Evolutionary conservation across 2,797 vertebrate species (phyloP).

Genomic region (Ispidina lecontei): DNA sequence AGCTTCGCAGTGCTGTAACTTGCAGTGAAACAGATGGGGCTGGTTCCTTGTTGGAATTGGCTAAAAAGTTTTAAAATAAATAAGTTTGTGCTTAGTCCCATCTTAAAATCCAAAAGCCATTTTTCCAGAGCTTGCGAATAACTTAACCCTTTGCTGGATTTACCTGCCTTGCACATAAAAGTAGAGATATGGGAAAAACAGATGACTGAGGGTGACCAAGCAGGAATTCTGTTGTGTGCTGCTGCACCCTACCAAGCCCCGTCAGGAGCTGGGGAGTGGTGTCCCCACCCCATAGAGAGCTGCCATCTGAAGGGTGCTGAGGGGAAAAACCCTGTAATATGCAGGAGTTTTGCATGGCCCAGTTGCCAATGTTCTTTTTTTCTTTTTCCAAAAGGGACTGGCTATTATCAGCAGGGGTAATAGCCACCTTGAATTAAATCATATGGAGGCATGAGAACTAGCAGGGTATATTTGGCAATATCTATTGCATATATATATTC

Average conservation of each 20-base stretch:
- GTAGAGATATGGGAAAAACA: background rate
- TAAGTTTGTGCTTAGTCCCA: background rate
- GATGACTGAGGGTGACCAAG: background rate
- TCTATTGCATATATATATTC: constrained; percentile 74
- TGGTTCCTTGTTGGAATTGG: background rate
- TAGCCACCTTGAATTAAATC: constrained; percentile 59
- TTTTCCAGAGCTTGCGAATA: background rate
- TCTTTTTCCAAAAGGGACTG: constrained; percentile 1
- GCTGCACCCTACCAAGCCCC: background rate
- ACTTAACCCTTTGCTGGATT: background rate
- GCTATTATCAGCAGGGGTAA: constrained; percentile 35
- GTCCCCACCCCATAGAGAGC: background rate
- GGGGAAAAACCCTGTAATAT: background rate
- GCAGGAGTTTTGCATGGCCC: background rate
- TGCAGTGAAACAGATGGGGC: background rate
- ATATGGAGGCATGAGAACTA: constrained; percentile 23
- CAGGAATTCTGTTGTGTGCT: background rate
- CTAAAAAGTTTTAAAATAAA: background rate
- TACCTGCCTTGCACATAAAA: background rate
- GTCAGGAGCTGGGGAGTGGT: rapidly evolving
- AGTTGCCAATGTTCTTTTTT: background rate
- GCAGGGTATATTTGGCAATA: constrained; percentile 60
- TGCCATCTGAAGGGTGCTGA: background rate
- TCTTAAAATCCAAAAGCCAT: background rate
- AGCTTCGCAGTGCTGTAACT: background rate